Conservation (phyloP, 2,888 invertebrate genomes). For the Busseola fusca region DNA sequence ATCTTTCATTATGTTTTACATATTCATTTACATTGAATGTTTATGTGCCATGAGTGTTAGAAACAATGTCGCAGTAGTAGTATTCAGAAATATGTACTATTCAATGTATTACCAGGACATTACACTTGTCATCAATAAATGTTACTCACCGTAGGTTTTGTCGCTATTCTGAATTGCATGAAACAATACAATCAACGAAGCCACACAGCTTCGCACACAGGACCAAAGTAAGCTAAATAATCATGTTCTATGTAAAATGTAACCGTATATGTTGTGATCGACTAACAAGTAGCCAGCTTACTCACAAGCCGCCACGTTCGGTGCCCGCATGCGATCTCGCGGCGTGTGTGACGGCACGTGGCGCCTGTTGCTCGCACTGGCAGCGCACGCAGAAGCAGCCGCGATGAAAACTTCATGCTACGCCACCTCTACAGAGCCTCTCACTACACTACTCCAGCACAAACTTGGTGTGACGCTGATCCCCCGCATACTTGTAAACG, state of each 20-base stretch:
- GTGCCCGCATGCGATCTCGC: constrained; percentile 78
- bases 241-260: constrained; percentile 64
- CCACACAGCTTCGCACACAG: constrained; percentile 68
- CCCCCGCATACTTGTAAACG: constrained; percentile 72
- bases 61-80: constrained; percentile 1
- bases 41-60: background rate
- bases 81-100: constrained; percentile 13
- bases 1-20: constrained; percentile 22
- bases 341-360: constrained; percentile 67
- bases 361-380: constrained; percentile 69
- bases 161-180: constrained; percentile 51
- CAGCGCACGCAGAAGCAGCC: constrained; percentile 48
- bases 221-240: constrained; percentile 78
- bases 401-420: constrained; percentile 71
- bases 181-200: constrained; percentile 59
- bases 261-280: constrained; percentile 75
- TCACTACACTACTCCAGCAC: constrained; percentile 81
- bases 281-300: constrained; percentile 85
- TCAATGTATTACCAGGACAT: constrained; percentile 12
- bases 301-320: constrained; percentile 79
- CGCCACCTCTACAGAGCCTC: constrained; percentile 72
- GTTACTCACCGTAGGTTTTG: constrained; percentile 46
- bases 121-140: constrained; percentile 42
- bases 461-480: constrained; percentile 77
- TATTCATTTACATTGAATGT: constrained; percentile 17